Evolutionary conservation across 2,888 invertebrate genomes (phyloP), one percentile per base, ranked within the genome.

Genomic region (Pseudolycoriella hygida): DNA sequence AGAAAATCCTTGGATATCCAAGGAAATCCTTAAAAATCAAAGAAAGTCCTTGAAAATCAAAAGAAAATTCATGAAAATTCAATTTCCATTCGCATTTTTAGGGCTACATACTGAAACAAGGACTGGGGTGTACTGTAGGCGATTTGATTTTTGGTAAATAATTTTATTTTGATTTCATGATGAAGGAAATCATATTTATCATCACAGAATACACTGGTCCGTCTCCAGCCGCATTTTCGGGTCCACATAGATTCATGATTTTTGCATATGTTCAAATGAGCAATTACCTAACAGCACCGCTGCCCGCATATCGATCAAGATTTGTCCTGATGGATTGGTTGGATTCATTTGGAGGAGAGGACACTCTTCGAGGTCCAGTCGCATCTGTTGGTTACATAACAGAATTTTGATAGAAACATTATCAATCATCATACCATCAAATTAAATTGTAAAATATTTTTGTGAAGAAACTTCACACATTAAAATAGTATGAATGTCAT

Each of bases 321-420:
- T 43, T 43, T 18, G 34, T 32, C 32, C 19, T 18, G 14, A 34
- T 43, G 11, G 31, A 31, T 8, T 43, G 43, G 43, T 32, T 43
- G 32, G 17, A 43, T 17, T 43, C 43, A 12, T 43, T 43, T 43
- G 43, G 43, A 12, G 43, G 43, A 3, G 43, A 43, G 17, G 31
- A 31, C 18, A 32, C 18, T 4, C 15, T 43, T n/a, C 43, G 43
- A 32, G 43, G 40, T 3, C 18, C 40, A 6, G 34, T 43, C 8
- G 43, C 43, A 17, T 43, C 43, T 10, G 32, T 43, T 34, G 43
- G 43, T 4, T 43, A 32, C n/a, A 31, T 17, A 18, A 17, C 32
- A 3, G 43, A 43, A 18, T 43, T 43, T 14, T 43, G 32, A 25
- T 25, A 25, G 8, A 25, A 25, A 25, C 8, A 25, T n/a, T n/a